Percentiles rank a stretch among this genome's conserved stretches.
Evolutionary conservation across 53 echinoderm and acorn worm genomes (phyloP).

Genomic region (Stichopus horrens): DNA sequence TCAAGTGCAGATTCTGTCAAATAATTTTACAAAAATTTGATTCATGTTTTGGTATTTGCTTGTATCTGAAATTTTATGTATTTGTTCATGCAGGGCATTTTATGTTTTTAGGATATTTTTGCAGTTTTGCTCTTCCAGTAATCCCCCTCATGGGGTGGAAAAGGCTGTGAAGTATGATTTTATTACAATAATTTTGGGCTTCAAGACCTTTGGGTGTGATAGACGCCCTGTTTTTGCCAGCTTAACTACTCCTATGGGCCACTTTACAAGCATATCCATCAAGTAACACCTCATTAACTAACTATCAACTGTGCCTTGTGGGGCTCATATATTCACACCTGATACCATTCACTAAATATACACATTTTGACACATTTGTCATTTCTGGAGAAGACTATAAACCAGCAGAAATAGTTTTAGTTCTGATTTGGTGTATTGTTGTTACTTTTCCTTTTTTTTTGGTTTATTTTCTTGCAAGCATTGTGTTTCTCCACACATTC

Average conservation of each 20-base stretch:
- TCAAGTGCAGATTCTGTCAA: no score
- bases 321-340: conserved; percentile 10
- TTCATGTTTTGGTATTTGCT: no score
- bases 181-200: background rate
- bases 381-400: background rate
- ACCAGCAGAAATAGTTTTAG: no score
- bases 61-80: no score
- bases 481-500: no score
- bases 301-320: background rate
- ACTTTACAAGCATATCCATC: conserved; percentile 35
- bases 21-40: no score
- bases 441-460: no score
- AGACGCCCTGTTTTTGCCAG: background rate
- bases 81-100: background rate
- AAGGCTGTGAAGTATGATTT: background rate
- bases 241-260: conserved; percentile 8
- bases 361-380: background rate
- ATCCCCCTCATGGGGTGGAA: background rate
- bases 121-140: background rate
- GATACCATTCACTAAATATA: background rate
- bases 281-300: conserved; percentile 39
- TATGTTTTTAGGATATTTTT: background rate
- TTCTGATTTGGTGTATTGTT: no score
- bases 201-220: background rate
- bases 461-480: no score